Conservation (phyloP, 1,140 invertebrate genomes). For the Euura saliciscinereae region DNA sequence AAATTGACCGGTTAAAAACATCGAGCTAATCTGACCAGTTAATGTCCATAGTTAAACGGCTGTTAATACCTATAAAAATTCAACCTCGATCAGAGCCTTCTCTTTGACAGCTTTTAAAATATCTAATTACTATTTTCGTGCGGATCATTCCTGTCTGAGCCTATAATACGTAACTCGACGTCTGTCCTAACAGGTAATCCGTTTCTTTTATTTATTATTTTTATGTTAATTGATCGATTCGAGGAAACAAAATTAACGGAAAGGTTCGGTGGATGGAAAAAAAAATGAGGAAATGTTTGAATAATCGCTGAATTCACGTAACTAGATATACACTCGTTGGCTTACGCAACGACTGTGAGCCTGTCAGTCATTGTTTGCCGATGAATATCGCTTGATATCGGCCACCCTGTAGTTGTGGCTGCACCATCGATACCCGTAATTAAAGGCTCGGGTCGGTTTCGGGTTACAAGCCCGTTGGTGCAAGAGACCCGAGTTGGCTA, state of each 20-base stretch:
- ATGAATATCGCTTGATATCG: too few relatives aligned
- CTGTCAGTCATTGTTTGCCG: too few relatives aligned
- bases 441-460: neutral
- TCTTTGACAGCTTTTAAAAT: neutral
- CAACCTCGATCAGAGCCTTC: neutral
- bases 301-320: neutral
- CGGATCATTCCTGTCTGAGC: neutral
- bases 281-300: too few relatives aligned
- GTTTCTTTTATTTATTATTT: too few relatives aligned
- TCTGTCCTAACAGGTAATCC: too few relatives aligned
- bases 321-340: neutral
- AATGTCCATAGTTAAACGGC: slow-evolving; percentile 6
- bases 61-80: slow-evolving; percentile 6
- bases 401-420: too few relatives aligned
- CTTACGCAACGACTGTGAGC: neutral
- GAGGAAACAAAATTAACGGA: too few relatives aligned
- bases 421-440: neutral
- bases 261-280: too few relatives aligned
- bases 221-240: too few relatives aligned
- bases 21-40: neutral
- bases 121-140: slow-evolving; percentile 2
- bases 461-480: neutral
- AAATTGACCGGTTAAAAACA: slow-evolving; percentile 9
- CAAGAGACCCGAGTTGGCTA: neutral
- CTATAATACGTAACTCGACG: neutral